Percentiles rank a stretch among this genome's conserved stretches.
These are phyloP conservation scores for Balearica regulorum DNA, from an alignment of 2,797 vertebrate genomes.

Conservation along the genomic window DNA sequence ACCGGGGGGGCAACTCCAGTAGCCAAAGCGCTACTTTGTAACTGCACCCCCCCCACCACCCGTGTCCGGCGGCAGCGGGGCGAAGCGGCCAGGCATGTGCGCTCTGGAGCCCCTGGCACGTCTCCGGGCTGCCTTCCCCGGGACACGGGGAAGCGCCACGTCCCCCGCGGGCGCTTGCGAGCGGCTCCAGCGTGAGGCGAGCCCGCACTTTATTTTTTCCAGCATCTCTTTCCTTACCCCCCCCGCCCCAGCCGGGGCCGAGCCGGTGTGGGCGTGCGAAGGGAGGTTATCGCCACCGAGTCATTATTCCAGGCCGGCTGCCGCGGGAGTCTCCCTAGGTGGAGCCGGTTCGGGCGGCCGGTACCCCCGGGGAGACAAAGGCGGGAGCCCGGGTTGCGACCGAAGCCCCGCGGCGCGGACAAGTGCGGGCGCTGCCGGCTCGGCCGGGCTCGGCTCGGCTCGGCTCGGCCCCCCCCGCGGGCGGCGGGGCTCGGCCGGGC, in stretches of 20 bases:
- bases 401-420: neutral
- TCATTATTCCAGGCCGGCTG: slow-evolving; percentile 43
- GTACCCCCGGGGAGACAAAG: neutral
- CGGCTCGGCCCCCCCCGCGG: neutral
- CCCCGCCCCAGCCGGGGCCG: neutral
- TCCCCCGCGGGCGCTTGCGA: neutral
- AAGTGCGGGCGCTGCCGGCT: neutral
- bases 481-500: neutral
- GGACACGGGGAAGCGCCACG: neutral
- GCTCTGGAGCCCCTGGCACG: neutral
- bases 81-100: neutral
- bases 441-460: neutral
- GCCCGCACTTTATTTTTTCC: neutral
- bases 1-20: neutral
- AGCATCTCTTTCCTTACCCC: neutral
- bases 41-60: neutral
- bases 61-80: neutral
- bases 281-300: neutral
- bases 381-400: neutral
- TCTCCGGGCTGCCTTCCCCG: neutral
- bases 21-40: neutral
- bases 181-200: neutral
- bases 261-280: neutral
- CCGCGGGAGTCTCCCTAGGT: neutral
- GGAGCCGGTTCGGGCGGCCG: neutral